A percentile compares a stretch with the other conserved stretches of the same genome.
Conservation (phyloP, 2,797 vertebrate species). For the Dendrocincla tyrannina region DNA sequence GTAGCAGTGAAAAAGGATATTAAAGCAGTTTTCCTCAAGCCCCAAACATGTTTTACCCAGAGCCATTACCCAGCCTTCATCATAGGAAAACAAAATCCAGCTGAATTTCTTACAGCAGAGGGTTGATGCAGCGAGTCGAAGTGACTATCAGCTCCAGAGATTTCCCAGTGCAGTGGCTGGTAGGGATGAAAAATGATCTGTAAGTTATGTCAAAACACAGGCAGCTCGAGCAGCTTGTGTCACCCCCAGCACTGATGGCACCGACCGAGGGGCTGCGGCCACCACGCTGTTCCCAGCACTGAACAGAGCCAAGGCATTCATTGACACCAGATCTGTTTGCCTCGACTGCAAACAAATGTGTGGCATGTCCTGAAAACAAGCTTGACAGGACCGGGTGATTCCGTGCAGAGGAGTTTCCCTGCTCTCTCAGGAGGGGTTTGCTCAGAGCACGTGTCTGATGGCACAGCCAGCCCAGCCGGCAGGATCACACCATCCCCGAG, state of each 20-base stretch:
- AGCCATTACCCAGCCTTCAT: neutral
- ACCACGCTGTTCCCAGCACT: neutral
- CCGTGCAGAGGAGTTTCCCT: neutral
- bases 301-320: neutral
- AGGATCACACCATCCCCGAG: neutral
- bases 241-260: neutral
- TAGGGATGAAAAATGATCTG: neutral
- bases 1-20: neutral
- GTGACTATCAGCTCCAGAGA: neutral
- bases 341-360: accelerated
- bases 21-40: neutral
- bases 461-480: neutral
- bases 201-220: neutral
- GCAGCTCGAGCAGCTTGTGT: neutral
- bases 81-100: neutral
- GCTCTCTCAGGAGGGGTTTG: neutral
- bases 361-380: neutral
- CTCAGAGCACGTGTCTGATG: neutral
- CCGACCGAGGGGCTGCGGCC: neutral
- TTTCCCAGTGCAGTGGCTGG: neutral
- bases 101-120: neutral
- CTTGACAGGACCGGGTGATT: neutral
- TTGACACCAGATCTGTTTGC: neutral
- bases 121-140: neutral
- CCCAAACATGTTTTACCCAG: too few species aligned